Conservation (phyloP, 2,888 invertebrate genomes). For the Chesias legatella region DNA sequence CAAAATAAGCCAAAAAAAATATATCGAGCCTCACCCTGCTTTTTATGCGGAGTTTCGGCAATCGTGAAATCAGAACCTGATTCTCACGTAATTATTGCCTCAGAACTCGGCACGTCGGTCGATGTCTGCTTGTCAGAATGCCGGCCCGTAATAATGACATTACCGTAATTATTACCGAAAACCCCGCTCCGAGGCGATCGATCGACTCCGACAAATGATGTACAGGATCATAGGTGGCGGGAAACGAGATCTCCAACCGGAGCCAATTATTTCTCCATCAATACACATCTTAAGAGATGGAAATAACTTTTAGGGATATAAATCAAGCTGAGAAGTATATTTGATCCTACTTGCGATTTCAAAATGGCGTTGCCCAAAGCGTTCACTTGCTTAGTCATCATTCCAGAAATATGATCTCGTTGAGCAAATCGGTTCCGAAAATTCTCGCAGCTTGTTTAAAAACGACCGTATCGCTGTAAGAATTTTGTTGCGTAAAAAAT, state of each 20-base stretch:
- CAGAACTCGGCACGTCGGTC: constrained; percentile 18
- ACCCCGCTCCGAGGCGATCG: constrained; percentile 30
- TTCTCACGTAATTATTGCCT: constrained; percentile 28
- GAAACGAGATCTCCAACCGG: constrained; percentile 36
- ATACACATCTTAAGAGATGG: constrained; percentile 37
- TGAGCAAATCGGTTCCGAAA: constrained; percentile 1
- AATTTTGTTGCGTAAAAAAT: constrained; percentile 14
- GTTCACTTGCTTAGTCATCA: constrained; percentile 4
- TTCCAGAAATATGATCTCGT: constrained; percentile 1
- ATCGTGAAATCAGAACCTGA: constrained; percentile 31
- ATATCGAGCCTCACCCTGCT: constrained; percentile 20
- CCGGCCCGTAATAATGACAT: constrained; percentile 30
- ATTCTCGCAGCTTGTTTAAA: constrained; percentile 7
- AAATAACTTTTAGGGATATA: constrained; percentile 20
- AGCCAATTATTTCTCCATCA: constrained; percentile 58
- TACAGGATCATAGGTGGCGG: constrained; percentile 47
- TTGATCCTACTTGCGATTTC: constrained; percentile 14
- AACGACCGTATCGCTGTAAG: constrained; percentile 3
- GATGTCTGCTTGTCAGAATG: constrained; percentile 23
- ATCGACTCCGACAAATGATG: constrained; percentile 52
- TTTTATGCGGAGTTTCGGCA: constrained; percentile 15
- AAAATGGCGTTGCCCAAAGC: constrained; percentile 14
- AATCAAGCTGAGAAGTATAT: constrained; percentile 23
- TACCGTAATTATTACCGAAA: constrained; percentile 32
- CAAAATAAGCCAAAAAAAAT: constrained; percentile 17